Evolutionary conservation across 2,113 vertebrate species (phyloP).

Genomic region (Chiloscyllium plagiosum): DNA sequence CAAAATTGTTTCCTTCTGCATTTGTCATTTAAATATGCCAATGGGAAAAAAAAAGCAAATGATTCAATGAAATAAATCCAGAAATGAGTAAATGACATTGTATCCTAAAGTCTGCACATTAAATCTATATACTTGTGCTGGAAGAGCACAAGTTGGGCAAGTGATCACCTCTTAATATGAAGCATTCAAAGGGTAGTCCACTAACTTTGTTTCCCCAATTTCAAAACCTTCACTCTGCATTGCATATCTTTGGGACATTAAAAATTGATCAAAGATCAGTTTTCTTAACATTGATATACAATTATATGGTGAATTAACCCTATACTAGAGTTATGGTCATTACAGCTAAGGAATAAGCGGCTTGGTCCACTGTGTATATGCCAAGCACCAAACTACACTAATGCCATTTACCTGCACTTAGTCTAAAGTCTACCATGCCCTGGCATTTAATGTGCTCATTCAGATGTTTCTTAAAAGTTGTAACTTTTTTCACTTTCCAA

Average conservation of each 20-base stretch:
- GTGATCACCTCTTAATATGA: not conserved
- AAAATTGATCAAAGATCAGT: not conserved
- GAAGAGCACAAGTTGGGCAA: not conserved
- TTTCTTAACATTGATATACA: not conserved
- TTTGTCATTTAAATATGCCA: not conserved
- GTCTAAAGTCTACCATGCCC: too few species aligned
- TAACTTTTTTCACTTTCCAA: too few species aligned
- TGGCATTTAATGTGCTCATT: too few species aligned
- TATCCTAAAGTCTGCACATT: not conserved
- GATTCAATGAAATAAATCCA: not conserved
- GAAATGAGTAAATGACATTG: not conserved
- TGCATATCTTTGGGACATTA: not conserved
- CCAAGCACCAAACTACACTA: too few species aligned
- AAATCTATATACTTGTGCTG: not conserved
- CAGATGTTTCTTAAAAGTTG: too few species aligned
- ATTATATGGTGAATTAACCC: not conserved
- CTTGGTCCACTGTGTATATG: too few species aligned
- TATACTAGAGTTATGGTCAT: not conserved
- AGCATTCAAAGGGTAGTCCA: not conserved
- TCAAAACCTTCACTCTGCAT: not conserved
- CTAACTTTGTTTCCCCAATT: not conserved
- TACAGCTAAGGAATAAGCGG: too few species aligned
- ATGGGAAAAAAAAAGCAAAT: not conserved
- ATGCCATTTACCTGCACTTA: too few species aligned
- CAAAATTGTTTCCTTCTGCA: not conserved